A percentile compares a stretch with the other conserved stretches of the same genome.
These are phyloP conservation scores for Aurelia sp. DNA, from an alignment of 30 jellyfish, hydroid and myxozoan genomes.

Conservation along the genomic window DNA sequence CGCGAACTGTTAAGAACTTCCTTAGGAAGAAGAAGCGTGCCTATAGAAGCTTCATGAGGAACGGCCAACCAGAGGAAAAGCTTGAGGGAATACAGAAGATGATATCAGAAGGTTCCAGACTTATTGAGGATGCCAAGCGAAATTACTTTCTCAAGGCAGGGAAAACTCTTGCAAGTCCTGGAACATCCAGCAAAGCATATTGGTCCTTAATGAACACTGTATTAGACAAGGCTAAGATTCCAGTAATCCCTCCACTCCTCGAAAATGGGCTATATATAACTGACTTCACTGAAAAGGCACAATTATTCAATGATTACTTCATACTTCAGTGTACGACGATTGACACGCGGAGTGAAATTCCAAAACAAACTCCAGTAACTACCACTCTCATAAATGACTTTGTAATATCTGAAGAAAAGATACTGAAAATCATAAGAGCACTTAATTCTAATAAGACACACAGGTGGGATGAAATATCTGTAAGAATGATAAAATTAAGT, in stretches of 20 bases:
- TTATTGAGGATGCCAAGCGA: slow-evolving; percentile 67
- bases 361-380: slow-evolving; percentile 38
- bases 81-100: slow-evolving; percentile 51
- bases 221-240: slow-evolving; percentile 64
- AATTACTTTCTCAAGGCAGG: slow-evolving; percentile 62
- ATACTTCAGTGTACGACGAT: slow-evolving; percentile 68
- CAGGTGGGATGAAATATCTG: no score
- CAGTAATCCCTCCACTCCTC: slow-evolving; percentile 67
- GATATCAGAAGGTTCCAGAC: slow-evolving; percentile 48
- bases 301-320: slow-evolving; percentile 58
- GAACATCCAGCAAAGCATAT: slow-evolving; percentile 66
- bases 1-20: no score
- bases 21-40: no score
- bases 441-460: neutral
- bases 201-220: slow-evolving; percentile 71
- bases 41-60: no score
- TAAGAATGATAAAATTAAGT: no score
- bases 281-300: slow-evolving; percentile 75
- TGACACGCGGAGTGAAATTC: slow-evolving; percentile 70
- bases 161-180: slow-evolving; percentile 55
- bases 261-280: slow-evolving; percentile 66
- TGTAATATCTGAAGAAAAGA: slow-evolving; percentile 55
- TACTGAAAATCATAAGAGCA: slow-evolving; percentile 50
- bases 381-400: slow-evolving; percentile 40
- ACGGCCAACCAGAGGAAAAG: neutral